Evolutionary conservation across 2,888 invertebrate species (phyloP).

Genomic region (Baccha elongata): DNA sequence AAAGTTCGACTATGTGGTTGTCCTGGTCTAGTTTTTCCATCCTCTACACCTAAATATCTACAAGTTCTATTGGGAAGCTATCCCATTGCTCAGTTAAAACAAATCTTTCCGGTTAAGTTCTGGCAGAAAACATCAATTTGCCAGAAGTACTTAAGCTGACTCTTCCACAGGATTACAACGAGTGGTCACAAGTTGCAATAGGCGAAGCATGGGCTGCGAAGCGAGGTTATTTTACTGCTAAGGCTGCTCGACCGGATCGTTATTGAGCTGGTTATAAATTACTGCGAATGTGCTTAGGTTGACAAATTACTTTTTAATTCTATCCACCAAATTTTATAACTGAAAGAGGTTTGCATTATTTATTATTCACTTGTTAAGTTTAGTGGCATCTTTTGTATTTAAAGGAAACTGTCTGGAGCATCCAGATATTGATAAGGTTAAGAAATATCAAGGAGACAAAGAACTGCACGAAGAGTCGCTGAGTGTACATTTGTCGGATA

Average conservation of each 20-base stretch:
- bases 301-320: conserved; percentile 90
- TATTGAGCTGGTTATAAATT: conserved; percentile 95
- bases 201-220: conserved; percentile 97
- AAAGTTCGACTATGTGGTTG: conserved; percentile 96
- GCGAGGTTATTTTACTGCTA: conserved; percentile 92
- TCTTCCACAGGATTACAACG: conserved; percentile 87
- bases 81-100: conserved; percentile 95
- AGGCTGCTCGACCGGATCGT: conserved; percentile 92
- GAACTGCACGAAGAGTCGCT: conserved; percentile 77
- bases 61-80: conserved; percentile 96
- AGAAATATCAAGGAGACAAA: conserved; percentile 78
- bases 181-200: conserved; percentile 94
- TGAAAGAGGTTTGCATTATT: conserved; percentile 82
- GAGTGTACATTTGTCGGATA: conserved; percentile 63
- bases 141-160: conserved; percentile 88
- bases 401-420: conserved; percentile 78
- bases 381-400: background rate
- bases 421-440: conserved; percentile 77
- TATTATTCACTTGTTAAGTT: background rate
- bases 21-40: conserved; percentile 97
- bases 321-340: conserved; percentile 87
- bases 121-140: conserved; percentile 88
- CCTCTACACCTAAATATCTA: conserved; percentile 90
- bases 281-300: conserved; percentile 93
- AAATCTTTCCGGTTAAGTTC: conserved; percentile 91